A percentile compares a stretch with the other conserved stretches of the same genome.
Conservation (phyloP, 2,888 invertebrate species). For the Acrobeloides nanus region DNA sequence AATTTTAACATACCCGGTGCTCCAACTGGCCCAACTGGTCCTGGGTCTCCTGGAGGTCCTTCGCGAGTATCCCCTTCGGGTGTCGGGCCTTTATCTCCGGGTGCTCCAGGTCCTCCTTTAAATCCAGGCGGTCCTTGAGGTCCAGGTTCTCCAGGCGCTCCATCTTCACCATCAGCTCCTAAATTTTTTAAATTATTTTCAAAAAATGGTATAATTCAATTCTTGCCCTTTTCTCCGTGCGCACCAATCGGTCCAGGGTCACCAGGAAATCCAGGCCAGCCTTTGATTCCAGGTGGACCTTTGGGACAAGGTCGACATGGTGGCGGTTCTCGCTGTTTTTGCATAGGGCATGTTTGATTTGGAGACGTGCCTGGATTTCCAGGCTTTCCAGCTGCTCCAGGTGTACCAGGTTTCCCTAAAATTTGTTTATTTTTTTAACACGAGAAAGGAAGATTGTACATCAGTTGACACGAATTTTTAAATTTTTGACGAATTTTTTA, state of each 20-base stretch:
- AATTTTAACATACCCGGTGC: constrained; percentile 23
- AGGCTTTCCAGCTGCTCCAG: constrained; percentile 47
- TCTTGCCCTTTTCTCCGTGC: constrained; percentile 46
- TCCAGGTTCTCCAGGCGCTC: constrained; percentile 44
- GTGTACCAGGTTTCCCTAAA: constrained; percentile 32
- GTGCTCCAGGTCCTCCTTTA: constrained; percentile 49
- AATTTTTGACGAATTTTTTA: no score
- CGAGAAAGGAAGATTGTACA: not conserved
- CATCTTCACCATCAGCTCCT: constrained; percentile 48
- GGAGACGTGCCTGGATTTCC: constrained; percentile 51
- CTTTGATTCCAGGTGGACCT: constrained; percentile 49
- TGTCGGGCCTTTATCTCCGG: constrained; percentile 53
- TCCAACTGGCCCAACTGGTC: constrained; percentile 50
- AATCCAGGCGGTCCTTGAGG: constrained; percentile 38
- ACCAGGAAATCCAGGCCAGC: constrained; percentile 54
- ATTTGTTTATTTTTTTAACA: not conserved
- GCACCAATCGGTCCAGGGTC: constrained; percentile 48
- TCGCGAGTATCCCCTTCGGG: constrained; percentile 42
- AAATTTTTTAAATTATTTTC: not conserved
- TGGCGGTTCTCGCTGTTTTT: constrained; percentile 48
- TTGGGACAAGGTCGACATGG: constrained; percentile 50
- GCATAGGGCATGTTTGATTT: constrained; percentile 52
- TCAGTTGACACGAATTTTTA: not conserved
- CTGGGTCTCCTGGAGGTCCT: constrained; percentile 51
- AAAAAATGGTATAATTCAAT: not conserved